Evolutionary conservation across 2,888 invertebrate species (phyloP).

Genomic region (Lycophotia porphyrea): DNA sequence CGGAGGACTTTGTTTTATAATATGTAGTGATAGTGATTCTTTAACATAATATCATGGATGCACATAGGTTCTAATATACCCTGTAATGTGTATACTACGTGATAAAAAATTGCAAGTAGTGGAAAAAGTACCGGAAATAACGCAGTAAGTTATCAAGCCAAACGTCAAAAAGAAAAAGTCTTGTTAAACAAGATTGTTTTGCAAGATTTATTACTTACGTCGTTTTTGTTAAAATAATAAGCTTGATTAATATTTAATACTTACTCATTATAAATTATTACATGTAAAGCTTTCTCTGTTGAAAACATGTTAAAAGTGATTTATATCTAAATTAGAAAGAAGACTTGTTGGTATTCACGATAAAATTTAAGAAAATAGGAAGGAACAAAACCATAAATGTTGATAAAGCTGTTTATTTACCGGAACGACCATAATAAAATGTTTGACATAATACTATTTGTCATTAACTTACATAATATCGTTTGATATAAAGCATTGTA

Average conservation of each 20-base stretch:
- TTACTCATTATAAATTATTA: slow-evolving; percentile 2
- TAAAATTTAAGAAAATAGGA: slow-evolving; percentile 5
- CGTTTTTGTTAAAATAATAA: background rate
- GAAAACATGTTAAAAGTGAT: slow-evolving; percentile 1
- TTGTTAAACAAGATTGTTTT: background rate
- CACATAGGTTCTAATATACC: no score
- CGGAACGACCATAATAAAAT: background rate
- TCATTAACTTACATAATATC: slow-evolving; percentile 39
- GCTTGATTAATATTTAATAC: slow-evolving; percentile 16
- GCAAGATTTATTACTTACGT: background rate
- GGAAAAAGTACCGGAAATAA: slow-evolving; percentile 9
- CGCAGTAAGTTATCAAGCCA: background rate
- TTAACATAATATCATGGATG: no score
- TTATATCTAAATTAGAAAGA: slow-evolving; percentile 26
- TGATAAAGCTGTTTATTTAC: slow-evolving; percentile 25
- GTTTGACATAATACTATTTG: slow-evolving; percentile 24
- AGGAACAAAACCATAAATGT: background rate
- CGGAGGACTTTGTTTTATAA: no score
- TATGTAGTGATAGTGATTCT: no score
- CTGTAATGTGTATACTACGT: background rate
- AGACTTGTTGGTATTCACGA: background rate
- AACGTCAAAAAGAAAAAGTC: slow-evolving; percentile 16
- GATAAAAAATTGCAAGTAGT: background rate
- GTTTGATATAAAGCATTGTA: slow-evolving; percentile 8
- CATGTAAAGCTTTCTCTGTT: slow-evolving; percentile 19